phyloP scores from a whole-genome alignment of 2,888 invertebrate species.

The Phyllotreta cruciferae region DNA sequence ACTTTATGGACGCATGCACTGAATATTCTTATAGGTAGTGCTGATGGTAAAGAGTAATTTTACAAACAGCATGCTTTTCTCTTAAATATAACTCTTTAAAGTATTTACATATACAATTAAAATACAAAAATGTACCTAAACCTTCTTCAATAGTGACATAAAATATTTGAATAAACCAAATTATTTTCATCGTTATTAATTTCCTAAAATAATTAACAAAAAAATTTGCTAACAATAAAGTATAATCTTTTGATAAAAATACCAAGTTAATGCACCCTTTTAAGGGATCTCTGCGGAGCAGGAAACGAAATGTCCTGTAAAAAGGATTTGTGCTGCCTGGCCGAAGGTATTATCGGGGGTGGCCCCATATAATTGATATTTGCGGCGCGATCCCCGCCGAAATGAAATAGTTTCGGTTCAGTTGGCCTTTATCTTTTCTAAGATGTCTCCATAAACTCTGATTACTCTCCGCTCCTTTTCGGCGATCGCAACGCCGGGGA shows the following conservation, averaged over 20 bases:
- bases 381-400: slow-evolving; percentile 54
- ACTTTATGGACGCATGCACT: no score
- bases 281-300: slow-evolving; percentile 6
- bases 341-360: slow-evolving; percentile 49
- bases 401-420: slow-evolving; percentile 58
- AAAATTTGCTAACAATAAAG: not conserved
- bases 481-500: slow-evolving; percentile 41
- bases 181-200: no score
- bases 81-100: no score
- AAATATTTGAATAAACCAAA: no score
- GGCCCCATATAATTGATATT: slow-evolving; percentile 59
- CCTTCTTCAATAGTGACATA: no score
- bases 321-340: slow-evolving; percentile 43
- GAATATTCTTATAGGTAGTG: no score
- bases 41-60: no score
- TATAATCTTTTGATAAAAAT: not conserved
- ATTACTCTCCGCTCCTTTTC: slow-evolving; percentile 47
- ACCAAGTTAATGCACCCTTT: not conserved
- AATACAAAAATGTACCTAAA: no score
- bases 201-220: no score
- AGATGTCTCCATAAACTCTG: slow-evolving; percentile 60
- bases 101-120: no score
- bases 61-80: no score
- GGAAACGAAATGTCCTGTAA: slow-evolving; percentile 35
- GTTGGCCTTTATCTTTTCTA: slow-evolving; percentile 58